A percentile compares a stretch with the other conserved stretches of the same genome.
Conservation (phyloP, 2,113 vertebrate species). For the Sinocyclocheilus maitianheensis region DNA sequence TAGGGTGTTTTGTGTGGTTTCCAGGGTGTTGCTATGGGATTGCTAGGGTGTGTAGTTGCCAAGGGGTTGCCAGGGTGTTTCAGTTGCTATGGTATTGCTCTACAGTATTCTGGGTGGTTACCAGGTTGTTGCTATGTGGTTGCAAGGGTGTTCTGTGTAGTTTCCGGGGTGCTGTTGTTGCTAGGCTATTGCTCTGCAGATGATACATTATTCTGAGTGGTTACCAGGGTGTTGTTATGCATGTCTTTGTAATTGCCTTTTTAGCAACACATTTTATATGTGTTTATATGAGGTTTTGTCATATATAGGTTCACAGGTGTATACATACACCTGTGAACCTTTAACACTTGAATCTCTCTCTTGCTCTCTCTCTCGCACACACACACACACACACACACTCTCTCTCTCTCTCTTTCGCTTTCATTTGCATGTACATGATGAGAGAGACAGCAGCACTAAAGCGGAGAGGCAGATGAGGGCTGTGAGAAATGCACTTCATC, state of each 20-base stretch:
- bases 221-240: neutral
- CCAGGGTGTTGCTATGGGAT: neutral
- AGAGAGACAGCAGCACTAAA: conserved; percentile 41
- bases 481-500: conserved; percentile 56
- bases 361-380: neutral
- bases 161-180: no score
- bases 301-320: no score
- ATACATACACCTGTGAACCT: conserved; percentile 24
- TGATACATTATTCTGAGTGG: no score
- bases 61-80: neutral
- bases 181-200: no score
- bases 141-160: no score
- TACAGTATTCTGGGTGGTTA: no score
- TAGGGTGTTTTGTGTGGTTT: neutral
- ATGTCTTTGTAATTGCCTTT: neutral
- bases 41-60: neutral
- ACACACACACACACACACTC: neutral
- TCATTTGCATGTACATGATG: conserved; percentile 38
- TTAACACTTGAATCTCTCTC: neutral
- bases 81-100: no score
- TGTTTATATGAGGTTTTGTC: neutral
- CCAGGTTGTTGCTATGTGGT: no score
- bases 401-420: neutral
- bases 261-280: neutral
- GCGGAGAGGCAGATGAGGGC: conserved; percentile 61